phyloP scores from a whole-genome alignment of 2,797 vertebrate genomes.

The Limosa lapponica region DNA sequence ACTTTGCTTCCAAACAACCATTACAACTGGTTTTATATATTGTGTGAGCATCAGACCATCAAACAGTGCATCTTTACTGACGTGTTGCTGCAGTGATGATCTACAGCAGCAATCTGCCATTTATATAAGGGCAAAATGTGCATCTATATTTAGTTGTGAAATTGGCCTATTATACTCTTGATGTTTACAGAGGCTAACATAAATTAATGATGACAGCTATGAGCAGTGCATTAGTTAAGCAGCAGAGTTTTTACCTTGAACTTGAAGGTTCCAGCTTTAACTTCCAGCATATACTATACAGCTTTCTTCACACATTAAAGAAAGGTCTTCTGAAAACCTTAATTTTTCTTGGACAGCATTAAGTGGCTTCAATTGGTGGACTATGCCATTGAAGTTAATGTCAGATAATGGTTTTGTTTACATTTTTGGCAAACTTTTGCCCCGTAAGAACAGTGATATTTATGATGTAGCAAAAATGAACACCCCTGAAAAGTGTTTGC shows the following conservation, averaged over 20 bases:
- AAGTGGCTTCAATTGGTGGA: slow-evolving; percentile 34
- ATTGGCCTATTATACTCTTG: slow-evolving; percentile 89
- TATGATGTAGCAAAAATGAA: not conserved
- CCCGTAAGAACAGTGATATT: not conserved
- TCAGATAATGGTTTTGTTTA: slow-evolving; percentile 42
- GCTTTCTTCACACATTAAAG: slow-evolving; percentile 68
- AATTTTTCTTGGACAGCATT: slow-evolving; percentile 37
- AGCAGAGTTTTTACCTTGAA: slow-evolving; percentile 83
- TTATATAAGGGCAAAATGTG: slow-evolving; percentile 87
- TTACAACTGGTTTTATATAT: slow-evolving; percentile 91
- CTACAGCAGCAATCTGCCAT: slow-evolving; percentile 89
- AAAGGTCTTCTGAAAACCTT: slow-evolving; percentile 55
- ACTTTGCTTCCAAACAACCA: slow-evolving; percentile 88
- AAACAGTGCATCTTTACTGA: slow-evolving; percentile 86
- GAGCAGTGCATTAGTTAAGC: slow-evolving; percentile 84
- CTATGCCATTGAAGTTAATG: not conserved
- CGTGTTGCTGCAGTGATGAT: slow-evolving; percentile 82
- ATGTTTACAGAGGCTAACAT: slow-evolving; percentile 88
- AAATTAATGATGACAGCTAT: slow-evolving; percentile 89
- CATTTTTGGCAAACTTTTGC: slow-evolving; percentile 34
- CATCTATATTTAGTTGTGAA: slow-evolving; percentile 91
- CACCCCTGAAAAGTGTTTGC: not conserved
- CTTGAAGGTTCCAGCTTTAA: slow-evolving; percentile 80
- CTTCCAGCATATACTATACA: slow-evolving; percentile 50
- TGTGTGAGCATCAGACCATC: slow-evolving; percentile 89